A percentile compares a stretch with the other conserved stretches of the same genome.
Conservation (phyloP, 2,113 vertebrate genomes). For the Heterotis niloticus region DNA sequence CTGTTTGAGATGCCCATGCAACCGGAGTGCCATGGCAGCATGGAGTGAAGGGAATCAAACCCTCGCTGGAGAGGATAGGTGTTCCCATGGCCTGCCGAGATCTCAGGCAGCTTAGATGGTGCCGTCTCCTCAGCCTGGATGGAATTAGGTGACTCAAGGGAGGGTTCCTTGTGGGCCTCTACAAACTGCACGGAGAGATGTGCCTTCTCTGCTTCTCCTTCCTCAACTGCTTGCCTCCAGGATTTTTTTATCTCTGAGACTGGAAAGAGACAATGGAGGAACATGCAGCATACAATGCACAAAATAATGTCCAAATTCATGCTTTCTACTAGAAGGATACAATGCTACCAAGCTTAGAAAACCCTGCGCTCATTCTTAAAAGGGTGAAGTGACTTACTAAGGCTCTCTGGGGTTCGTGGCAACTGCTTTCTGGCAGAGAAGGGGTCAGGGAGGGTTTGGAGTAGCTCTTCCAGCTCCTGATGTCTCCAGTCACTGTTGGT, state of each 20-base stretch:
- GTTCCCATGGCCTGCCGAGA: too few species aligned
- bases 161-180: not conserved
- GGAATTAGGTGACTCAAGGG: not conserved
- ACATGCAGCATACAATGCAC: not conserved
- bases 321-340: too few species aligned
- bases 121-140: not conserved
- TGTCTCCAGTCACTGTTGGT: conserved; percentile 41
- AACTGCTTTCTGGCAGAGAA: conserved; percentile 75
- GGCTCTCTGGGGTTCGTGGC: conserved; percentile 79
- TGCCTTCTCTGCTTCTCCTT: conserved; percentile 47
- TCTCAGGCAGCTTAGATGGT: not conserved
- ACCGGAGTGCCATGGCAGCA: conserved; percentile 50
- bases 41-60: conserved; percentile 30
- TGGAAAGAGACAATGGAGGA: conserved; percentile 14
- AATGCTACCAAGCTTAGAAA: not conserved
- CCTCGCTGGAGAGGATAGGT: conserved; percentile 34
- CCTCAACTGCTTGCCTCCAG: conserved; percentile 61
- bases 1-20: conserved; percentile 20
- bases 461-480: conserved; percentile 62
- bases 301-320: too few species aligned
- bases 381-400: conserved; percentile 66
- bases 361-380: not conserved
- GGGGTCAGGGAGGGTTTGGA: conserved; percentile 65
- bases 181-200: conserved; percentile 6
- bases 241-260: conserved; percentile 64